Conservation (phyloP, 1,140 invertebrate genomes). For the Drosophila orena region DNA sequence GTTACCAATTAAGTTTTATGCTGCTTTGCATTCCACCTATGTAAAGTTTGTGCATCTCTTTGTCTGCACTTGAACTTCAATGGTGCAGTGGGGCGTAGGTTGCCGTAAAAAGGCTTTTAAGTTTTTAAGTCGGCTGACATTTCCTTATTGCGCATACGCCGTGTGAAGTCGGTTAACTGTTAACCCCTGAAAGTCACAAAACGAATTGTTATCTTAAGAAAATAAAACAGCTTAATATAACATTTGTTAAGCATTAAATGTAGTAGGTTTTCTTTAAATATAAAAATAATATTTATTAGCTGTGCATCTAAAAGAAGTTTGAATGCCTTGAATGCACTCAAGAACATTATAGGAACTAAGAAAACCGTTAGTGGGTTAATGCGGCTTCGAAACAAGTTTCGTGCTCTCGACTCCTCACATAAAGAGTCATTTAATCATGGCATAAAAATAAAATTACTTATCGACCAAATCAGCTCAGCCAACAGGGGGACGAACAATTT, state of each 20-base stretch:
- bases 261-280: too few relatives aligned
- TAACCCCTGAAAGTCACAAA: slow-evolving; percentile 11
- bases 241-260: too few relatives aligned
- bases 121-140: slow-evolving; percentile 38
- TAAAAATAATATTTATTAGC: too few relatives aligned
- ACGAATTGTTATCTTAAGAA: too few relatives aligned
- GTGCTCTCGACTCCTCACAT: slow-evolving; percentile 35
- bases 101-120: slow-evolving; percentile 46
- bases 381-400: slow-evolving; percentile 50
- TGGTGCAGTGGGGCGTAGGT: slow-evolving; percentile 30
- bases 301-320: too few relatives aligned
- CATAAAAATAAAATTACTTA: slow-evolving; percentile 74
- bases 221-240: too few relatives aligned
- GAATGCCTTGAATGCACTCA: too few relatives aligned
- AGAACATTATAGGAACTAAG: background rate
- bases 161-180: slow-evolving; percentile 18
- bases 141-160: slow-evolving; percentile 78
- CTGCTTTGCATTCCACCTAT: slow-evolving; percentile 33
- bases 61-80: slow-evolving; percentile 47
- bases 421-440: slow-evolving; percentile 68
- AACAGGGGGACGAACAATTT: slow-evolving; percentile 9
- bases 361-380: slow-evolving; percentile 52
- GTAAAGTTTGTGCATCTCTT: slow-evolving; percentile 2
- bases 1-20: slow-evolving; percentile 49
- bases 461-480: slow-evolving; percentile 54